Evolutionary conservation across 2,888 invertebrate species (phyloP).

Genomic region (Oscheius sp.): DNA sequence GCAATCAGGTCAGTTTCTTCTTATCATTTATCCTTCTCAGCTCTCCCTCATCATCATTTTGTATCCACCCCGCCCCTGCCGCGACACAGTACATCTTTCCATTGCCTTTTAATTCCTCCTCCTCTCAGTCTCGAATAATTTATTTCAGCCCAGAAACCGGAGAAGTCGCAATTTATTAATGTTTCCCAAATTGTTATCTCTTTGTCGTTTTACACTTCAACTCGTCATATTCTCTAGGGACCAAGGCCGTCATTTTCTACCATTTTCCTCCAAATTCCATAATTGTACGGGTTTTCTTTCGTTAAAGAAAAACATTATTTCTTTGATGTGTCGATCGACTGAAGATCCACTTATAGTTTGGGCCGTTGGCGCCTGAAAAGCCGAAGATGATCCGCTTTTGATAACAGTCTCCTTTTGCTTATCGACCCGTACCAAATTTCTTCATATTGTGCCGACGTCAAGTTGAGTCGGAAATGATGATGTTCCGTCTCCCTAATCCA

Average conservation of each 20-base stretch:
- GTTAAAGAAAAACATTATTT: too few species aligned
- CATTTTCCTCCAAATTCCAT: neutral
- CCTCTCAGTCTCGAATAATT: neutral
- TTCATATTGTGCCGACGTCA: too few species aligned
- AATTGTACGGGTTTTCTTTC: neutral
- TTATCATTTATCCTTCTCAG: too few species aligned
- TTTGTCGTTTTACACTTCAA: neutral
- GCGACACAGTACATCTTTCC: neutral
- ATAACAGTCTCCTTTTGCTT: constrained; percentile 1
- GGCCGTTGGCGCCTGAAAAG: neutral
- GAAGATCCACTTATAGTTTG: neutral
- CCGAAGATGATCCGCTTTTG: neutral
- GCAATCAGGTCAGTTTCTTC: neutral
- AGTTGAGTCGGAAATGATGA: too few species aligned
- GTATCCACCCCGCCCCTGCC: neutral
- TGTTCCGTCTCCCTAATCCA: too few species aligned
- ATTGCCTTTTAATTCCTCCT: neutral
- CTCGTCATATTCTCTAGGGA: neutral
- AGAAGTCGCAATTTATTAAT: constrained; percentile 26
- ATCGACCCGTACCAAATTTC: too few species aligned
- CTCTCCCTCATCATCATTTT: neutral
- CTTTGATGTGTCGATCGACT: too few species aligned
- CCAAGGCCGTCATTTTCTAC: neutral
- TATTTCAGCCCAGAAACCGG: constrained; percentile 14
- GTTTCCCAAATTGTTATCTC: constrained; percentile 8